A percentile compares a stretch with the other conserved stretches of the same genome.
Conservation (phyloP, 2,113 vertebrate genomes). For the Phycodurus eques region DNA sequence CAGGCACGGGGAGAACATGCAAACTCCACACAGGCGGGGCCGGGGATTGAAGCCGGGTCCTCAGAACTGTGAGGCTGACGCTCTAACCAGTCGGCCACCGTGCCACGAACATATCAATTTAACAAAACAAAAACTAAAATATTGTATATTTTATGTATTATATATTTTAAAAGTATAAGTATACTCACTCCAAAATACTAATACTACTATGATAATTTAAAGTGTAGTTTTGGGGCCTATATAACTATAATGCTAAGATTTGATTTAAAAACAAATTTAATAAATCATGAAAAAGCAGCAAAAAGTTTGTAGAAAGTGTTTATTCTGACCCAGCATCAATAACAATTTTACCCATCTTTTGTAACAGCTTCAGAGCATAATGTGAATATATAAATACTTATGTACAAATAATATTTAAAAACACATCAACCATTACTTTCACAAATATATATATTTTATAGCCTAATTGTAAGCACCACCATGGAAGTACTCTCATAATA, state of each 20-base stretch:
- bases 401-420: constrained; percentile 49
- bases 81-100: too few relatives aligned
- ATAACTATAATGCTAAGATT: not conserved
- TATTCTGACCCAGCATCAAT: constrained; percentile 43
- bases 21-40: too few relatives aligned
- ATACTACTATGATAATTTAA: too few relatives aligned
- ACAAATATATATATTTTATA: constrained; percentile 18
- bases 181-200: too few relatives aligned
- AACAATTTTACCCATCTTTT: constrained; percentile 24
- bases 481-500: constrained; percentile 67
- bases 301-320: constrained; percentile 51
- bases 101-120: too few relatives aligned
- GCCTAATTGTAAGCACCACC: constrained; percentile 23
- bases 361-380: constrained; percentile 19
- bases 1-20: too few relatives aligned
- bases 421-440: constrained; percentile 27
- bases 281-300: not conserved
- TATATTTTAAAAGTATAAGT: not conserved
- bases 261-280: not conserved
- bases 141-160: not conserved
- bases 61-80: too few relatives aligned
- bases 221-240: not conserved
- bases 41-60: too few relatives aligned
- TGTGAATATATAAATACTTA: constrained; percentile 57
- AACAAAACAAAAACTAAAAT: too few relatives aligned